Evolutionary conservation across 2,797 vertebrate species (phyloP), one percentile per base, ranked within the genome.

Genomic region (Alcedo atthis): DNA sequence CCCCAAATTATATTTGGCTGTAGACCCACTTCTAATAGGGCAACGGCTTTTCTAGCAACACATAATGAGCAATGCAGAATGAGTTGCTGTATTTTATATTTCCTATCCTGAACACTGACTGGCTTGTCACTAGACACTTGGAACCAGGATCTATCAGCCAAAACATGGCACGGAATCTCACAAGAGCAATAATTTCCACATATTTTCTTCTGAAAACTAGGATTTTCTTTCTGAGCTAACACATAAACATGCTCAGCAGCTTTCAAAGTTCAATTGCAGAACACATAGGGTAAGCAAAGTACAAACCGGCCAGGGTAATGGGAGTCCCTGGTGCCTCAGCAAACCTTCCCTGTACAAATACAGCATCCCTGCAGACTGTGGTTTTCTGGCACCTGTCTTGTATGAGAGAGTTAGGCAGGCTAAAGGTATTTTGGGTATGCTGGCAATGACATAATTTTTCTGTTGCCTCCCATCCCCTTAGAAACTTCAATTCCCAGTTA

Each of bases 211-310:
- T 85, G 40, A 84, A 93, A 95, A 81, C 22, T 17, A 75, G 58
- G 55, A 68, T 96, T 90, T 94, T 92, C 83, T 87, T 93, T 88
- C 83, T 54, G 40, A 84, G 66, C 32, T 81, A 85, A 90, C 74
- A 73, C 49, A 66, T 79, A 76, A 13, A 82, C 48, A 91, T 19
- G 28, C 33, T 83, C 66, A 79, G 59, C 79, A 32, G 32, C 40
- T 33, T 69, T 84, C n/a, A 43, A 67, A 81, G 8, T 64, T 28
- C 26, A 26, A 6, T 0, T 42, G 46, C 49, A 83, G 58, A 75
- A 55, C 26, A 26, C 15, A 28, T 1, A 14, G 30, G 11, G 17
- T 58, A 43, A 86, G 15, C 0, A 4, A 62, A 69, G 26, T 17
- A 59, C 8, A 67, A 63, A 17, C 14, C 42, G 40, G 7, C 15